Evolutionary conservation across 2,888 invertebrate species (phyloP).

Genomic region (Glaucopsyche alexis): DNA sequence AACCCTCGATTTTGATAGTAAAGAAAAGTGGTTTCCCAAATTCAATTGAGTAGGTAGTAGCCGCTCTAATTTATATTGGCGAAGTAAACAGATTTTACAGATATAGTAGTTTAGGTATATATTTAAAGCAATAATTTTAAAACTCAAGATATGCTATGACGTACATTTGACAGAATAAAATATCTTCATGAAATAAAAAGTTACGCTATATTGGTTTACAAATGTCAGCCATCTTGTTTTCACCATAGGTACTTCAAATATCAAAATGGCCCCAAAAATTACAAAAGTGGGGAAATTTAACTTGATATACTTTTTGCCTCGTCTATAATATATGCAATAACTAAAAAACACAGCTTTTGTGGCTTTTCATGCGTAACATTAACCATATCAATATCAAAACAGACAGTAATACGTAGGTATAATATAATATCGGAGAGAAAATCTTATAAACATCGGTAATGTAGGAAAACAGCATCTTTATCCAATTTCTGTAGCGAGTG

Average conservation of each 20-base stretch:
- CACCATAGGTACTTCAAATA: no score
- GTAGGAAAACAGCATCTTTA: constrained; percentile 10
- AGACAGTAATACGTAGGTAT: constrained; percentile 6
- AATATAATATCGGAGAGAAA: constrained; percentile 4
- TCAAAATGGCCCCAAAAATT: no score
- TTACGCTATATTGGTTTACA: no score
- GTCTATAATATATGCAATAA: no score
- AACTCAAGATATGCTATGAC: no score
- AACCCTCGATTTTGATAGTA: background rate
- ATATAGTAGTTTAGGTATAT: background rate
- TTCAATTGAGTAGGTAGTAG: background rate
- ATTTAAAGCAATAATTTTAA: no score
- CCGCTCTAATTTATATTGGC: background rate
- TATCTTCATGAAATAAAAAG: no score
- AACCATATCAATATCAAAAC: constrained; percentile 14
- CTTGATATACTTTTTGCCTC: no score
- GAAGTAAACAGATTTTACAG: background rate
- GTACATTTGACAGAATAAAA: no score
- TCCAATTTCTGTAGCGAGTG: background rate
- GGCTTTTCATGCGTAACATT: constrained; percentile 5
- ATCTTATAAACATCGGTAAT: constrained; percentile 10
- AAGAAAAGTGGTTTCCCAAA: background rate
- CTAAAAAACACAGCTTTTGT: background rate
- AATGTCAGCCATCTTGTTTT: no score
- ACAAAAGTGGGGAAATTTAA: no score